Percentiles rank a stretch among this genome's conserved stretches.
Conservation (phyloP, 1,140 invertebrate genomes). For the Drosophila mayri region DNA sequence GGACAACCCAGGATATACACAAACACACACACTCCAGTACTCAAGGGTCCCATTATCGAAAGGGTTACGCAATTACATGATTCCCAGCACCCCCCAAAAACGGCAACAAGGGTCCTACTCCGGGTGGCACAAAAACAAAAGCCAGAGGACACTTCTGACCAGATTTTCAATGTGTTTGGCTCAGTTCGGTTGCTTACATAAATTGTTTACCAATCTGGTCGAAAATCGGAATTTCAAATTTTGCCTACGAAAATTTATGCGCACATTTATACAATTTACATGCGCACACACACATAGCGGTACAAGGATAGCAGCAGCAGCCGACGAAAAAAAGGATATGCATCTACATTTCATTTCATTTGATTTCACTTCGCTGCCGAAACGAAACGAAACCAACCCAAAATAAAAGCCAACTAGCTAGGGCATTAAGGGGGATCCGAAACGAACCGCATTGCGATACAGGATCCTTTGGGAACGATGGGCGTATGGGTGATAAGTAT, state of each 20-base stretch:
- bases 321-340: constrained; percentile 62
- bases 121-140: constrained; percentile 64
- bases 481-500: constrained; percentile 36
- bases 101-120: constrained; percentile 1
- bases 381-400: constrained; percentile 5
- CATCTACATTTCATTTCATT: constrained; percentile 80
- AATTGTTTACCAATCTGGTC: constrained; percentile 84
- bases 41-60: constrained; percentile 84
- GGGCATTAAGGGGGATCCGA: constrained; percentile 13
- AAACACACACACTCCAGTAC: constrained; percentile 60
- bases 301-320: constrained; percentile 37
- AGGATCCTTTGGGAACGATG: constrained; percentile 4
- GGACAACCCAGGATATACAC: constrained; percentile 22
- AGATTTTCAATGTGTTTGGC: constrained; percentile 66
- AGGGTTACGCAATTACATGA: constrained; percentile 84
- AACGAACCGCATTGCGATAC: constrained; percentile 16
- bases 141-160: constrained; percentile 67
- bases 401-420: constrained; percentile 54
- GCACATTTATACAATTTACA: constrained; percentile 84
- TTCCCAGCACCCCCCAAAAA: constrained; percentile 18
- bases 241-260: constrained; percentile 76
- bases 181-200: constrained; percentile 74
- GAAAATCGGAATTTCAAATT: constrained; percentile 84
- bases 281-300: constrained; percentile 55
- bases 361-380: constrained; percentile 42